A percentile compares a stretch with the other conserved stretches of the same genome.
These are phyloP conservation scores for Ceratotherium simum DNA, from an alignment of 2,113 vertebrate genomes.

Conservation along the genomic window DNA sequence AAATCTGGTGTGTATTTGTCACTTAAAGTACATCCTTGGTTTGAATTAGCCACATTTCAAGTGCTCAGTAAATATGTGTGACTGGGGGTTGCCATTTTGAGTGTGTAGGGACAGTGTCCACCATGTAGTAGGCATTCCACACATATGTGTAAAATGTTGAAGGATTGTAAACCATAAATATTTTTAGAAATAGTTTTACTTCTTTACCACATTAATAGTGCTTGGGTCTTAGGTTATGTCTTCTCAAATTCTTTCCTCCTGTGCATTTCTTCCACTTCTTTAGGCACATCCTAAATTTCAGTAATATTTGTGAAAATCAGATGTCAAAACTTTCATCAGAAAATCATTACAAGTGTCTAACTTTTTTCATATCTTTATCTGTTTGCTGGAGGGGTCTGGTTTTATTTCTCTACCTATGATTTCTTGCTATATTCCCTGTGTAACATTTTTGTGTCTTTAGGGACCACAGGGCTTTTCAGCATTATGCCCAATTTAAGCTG, in stretches of 20 bases:
- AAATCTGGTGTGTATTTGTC: not conserved
- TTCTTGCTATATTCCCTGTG: not conserved
- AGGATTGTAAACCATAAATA: not conserved
- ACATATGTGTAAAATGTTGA: not conserved
- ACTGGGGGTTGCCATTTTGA: not conserved
- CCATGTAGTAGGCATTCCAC: too few species aligned
- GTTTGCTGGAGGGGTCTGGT: not conserved
- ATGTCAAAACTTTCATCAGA: conserved; percentile 17
- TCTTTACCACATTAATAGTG: not conserved
- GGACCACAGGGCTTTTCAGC: not conserved
- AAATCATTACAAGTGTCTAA: not conserved
- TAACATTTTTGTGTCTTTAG: not conserved
- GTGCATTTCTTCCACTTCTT: not conserved
- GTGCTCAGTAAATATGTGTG: not conserved
- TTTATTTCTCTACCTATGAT: not conserved
- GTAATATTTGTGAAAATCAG: not conserved
- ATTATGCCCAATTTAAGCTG: not conserved
- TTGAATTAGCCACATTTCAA: not conserved
- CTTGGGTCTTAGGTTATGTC: not conserved
- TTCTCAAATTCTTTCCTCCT: not conserved
- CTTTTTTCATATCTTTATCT: not conserved
- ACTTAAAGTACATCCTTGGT: not conserved
- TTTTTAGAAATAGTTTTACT: not conserved
- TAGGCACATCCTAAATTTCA: not conserved
- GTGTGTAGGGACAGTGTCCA: not conserved